phyloP scores from a whole-genome alignment of 2,113 vertebrate genomes.

The Alaudala cheleensis region DNA sequence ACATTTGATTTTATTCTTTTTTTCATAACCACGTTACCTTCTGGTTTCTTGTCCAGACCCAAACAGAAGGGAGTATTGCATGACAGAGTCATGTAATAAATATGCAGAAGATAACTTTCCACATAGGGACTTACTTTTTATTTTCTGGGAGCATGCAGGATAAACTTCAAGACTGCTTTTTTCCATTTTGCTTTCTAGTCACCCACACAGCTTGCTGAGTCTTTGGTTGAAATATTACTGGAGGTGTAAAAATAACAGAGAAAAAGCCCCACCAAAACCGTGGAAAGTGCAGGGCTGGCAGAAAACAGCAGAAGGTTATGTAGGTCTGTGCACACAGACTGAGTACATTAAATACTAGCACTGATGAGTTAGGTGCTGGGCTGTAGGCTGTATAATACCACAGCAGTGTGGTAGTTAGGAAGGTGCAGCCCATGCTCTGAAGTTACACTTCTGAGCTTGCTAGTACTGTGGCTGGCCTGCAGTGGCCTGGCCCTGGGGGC shows the following conservation, averaged over 20 bases:
- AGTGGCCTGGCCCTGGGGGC: background rate
- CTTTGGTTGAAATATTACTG: background rate
- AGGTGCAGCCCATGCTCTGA: background rate
- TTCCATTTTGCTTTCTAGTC: background rate
- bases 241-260: background rate
- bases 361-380: background rate
- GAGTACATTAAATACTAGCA: background rate
- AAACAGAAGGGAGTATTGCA: background rate
- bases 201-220: background rate
- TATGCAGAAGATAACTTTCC: background rate
- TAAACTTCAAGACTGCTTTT: background rate
- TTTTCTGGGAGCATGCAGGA: background rate
- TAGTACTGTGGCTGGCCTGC: background rate
- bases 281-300: background rate
- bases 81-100: background rate
- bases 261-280: background rate
- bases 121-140: background rate
- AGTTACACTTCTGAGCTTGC: background rate
- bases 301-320: background rate
- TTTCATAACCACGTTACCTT: background rate
- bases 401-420: no score
- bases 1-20: background rate
- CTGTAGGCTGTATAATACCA: fast-evolving
- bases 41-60: background rate
- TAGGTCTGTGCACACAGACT: background rate